Conservation (phyloP, 2,888 invertebrate genomes). For the Rhagophthalmus giganteus region DNA sequence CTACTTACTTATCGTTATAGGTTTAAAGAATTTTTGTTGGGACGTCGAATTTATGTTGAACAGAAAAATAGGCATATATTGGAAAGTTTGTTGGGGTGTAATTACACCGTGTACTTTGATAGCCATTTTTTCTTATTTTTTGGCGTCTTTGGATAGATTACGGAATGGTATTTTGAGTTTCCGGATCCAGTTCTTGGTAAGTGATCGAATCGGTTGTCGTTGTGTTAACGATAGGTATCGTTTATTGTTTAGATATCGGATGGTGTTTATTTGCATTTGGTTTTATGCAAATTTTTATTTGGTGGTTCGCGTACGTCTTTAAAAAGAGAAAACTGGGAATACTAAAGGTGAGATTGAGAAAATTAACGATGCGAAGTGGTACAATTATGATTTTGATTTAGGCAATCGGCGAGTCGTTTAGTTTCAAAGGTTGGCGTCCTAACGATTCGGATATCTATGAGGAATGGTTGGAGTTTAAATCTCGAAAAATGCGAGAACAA, state of each 20-base stretch:
- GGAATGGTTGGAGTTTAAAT: conserved; percentile 36
- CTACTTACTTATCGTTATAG: conserved; percentile 40
- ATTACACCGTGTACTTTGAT: conserved; percentile 71
- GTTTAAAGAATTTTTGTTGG: conserved; percentile 62
- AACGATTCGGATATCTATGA: conserved; percentile 16
- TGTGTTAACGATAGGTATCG: conserved; percentile 1
- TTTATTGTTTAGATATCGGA: conserved; percentile 32
- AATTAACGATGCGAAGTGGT: background rate
- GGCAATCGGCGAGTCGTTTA: conserved; percentile 20
- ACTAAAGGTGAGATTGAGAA: background rate
- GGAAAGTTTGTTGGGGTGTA: conserved; percentile 76
- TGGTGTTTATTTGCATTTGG: conserved; percentile 31
- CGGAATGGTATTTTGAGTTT: conserved; percentile 61
- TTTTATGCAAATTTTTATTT: conserved; percentile 27
- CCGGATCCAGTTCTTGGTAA: conserved; percentile 59
- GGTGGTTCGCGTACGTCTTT: conserved; percentile 22
- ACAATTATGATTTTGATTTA: conserved; percentile 3
- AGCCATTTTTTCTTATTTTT: conserved; percentile 68
- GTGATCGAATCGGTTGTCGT: background rate
- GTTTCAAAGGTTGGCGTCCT: background rate
- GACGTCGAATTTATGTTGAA: conserved; percentile 80
- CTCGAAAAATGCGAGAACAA: conserved; percentile 17
- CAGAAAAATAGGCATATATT: conserved; percentile 68
- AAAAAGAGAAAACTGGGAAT: conserved; percentile 12
- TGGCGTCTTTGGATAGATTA: conserved; percentile 62